These are phyloP conservation scores for Ctena decussata DNA, from an alignment of 2,888 invertebrate genomes.

Conservation along the genomic window DNA sequence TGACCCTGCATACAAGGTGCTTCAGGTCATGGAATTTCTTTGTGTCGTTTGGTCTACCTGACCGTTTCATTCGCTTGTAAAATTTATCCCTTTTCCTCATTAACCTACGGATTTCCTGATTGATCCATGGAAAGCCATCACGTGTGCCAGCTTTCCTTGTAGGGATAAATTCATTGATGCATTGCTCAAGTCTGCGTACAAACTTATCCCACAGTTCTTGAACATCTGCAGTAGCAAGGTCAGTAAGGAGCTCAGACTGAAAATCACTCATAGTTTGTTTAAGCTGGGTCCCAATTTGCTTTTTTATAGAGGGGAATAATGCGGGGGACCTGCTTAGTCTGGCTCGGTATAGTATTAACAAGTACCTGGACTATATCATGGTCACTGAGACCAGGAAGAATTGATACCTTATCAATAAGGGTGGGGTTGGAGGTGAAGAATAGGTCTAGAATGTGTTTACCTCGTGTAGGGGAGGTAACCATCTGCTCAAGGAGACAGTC, in stretches of 20 bases:
- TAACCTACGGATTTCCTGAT: too few species aligned
- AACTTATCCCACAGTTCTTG: background rate
- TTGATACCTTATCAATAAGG: background rate
- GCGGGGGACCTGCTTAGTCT: background rate
- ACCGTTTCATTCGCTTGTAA: too few species aligned
- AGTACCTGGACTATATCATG: background rate
- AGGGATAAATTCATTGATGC: background rate
- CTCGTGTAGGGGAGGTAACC: background rate
- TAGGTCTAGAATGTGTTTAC: background rate
- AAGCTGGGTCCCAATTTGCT: background rate
- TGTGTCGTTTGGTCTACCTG: too few species aligned
- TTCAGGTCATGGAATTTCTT: too few species aligned
- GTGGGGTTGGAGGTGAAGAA: background rate
- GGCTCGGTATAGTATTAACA: background rate
- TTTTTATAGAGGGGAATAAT: background rate
- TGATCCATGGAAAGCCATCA: too few species aligned
- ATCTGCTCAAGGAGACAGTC: background rate
- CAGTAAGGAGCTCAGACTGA: background rate
- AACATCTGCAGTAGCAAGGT: background rate
- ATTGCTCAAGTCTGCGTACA: background rate
- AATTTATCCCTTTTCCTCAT: too few species aligned
- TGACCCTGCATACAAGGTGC: too few species aligned
- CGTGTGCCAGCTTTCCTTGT: background rate
- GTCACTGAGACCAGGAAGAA: background rate
- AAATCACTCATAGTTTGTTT: background rate